Conservation (phyloP, 2,797 vertebrate genomes). For the Spinibarbus caldwelli region DNA sequence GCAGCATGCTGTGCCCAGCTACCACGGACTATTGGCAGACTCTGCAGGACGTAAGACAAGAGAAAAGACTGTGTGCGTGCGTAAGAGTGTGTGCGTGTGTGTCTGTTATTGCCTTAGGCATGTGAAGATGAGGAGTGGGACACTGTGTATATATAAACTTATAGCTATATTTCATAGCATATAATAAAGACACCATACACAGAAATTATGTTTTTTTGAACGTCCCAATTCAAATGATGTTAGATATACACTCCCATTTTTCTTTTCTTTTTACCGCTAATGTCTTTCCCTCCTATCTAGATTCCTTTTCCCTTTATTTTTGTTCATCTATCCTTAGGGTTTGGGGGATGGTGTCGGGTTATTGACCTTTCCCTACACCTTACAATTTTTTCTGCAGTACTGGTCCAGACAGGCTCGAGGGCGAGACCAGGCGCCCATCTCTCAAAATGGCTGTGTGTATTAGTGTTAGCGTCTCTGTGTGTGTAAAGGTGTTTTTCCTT, state of each 20-base stretch:
- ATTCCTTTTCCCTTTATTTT: constrained; percentile 46
- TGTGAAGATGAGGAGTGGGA: constrained; percentile 7
- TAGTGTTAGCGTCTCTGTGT: constrained; percentile 3
- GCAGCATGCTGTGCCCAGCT: constrained; percentile 77
- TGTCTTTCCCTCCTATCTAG: constrained; percentile 27
- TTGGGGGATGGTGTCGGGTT: constrained; percentile 67
- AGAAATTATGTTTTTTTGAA: too few relatives aligned
- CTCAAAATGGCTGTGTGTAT: constrained; percentile 30
- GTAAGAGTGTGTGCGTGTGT: too few relatives aligned
- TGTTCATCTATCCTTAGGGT: constrained; percentile 54
- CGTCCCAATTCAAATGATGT: too few relatives aligned
- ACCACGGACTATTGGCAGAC: constrained; percentile 74
- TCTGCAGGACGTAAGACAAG: constrained; percentile 71
- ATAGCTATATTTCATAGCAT: constrained; percentile 37
- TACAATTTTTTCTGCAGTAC: constrained; percentile 75
- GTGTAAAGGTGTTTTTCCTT: background rate
- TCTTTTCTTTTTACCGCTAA: constrained; percentile 27
- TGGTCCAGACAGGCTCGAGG: constrained; percentile 75
- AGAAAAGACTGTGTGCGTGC: constrained; percentile 52
- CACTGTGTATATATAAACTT: constrained; percentile 34
- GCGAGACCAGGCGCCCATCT: constrained; percentile 51
- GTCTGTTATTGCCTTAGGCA: too few relatives aligned
- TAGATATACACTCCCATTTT: constrained; percentile 66
- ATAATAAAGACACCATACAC: background rate
- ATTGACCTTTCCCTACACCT: constrained; percentile 77